These are phyloP conservation scores for Stratiomys singularior DNA, from an alignment of 2,888 invertebrate genomes.

Conservation along the genomic window DNA sequence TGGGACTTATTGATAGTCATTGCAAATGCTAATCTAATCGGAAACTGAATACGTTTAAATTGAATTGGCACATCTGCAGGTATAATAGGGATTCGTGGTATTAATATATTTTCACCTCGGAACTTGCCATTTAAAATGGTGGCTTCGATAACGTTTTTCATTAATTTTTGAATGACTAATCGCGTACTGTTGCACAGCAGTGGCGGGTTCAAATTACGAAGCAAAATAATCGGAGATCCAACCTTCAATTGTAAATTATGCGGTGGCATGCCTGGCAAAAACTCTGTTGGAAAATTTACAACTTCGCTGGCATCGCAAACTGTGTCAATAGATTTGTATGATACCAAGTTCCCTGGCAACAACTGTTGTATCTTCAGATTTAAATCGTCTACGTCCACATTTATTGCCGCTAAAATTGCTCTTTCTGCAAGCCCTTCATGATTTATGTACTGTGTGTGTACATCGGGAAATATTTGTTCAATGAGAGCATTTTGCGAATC, in stretches of 20 bases:
- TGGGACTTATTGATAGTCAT: conserved; percentile 59
- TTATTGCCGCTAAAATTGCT: not conserved
- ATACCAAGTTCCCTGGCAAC: conserved; percentile 11
- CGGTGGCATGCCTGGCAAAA: conserved; percentile 17
- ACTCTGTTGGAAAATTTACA: not conserved
- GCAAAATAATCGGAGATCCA: no score
- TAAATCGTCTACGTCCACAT: not conserved
- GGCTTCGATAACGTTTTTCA: no score
- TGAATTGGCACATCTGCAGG: conserved; percentile 57
- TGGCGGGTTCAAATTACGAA: conserved; percentile 11
- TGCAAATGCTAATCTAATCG: conserved; percentile 56
- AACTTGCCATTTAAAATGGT: not conserved
- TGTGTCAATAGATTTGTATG: conserved; percentile 20
- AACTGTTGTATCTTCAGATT: not conserved
- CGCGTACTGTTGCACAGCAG: not conserved
- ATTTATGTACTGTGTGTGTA: not conserved
- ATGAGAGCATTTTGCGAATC: conserved; percentile 39
- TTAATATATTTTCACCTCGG: conserved; percentile 51
- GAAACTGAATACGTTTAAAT: conserved; percentile 58
- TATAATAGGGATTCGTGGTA: conserved; percentile 59
- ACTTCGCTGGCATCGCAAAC: conserved; percentile 6
- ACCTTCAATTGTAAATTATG: not conserved
- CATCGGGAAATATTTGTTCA: not conserved
- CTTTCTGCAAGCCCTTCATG: not conserved
- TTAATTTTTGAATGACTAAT: no score